Percentiles rank a stretch among this genome's conserved stretches.
Conservation (phyloP, 2,113 vertebrate genomes). For the Drymodes brunneopygia region DNA sequence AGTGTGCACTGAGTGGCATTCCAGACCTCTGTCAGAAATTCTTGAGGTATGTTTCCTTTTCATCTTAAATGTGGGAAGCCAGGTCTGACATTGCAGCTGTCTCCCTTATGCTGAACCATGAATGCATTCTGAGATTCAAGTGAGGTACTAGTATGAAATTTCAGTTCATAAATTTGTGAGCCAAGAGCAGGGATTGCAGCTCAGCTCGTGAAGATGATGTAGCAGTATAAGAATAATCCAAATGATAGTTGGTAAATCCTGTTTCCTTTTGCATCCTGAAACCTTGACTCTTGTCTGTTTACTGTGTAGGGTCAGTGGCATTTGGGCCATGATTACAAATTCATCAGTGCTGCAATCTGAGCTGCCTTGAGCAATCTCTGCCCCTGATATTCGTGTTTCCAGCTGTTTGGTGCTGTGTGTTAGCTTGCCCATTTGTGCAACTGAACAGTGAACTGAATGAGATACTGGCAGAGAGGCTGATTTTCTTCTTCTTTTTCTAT, state of each 20-base stretch:
- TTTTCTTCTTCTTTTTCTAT: neutral
- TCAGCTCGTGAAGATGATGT: neutral
- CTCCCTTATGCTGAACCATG: neutral
- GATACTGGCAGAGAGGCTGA: neutral
- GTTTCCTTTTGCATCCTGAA: neutral
- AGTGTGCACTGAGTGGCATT: neutral
- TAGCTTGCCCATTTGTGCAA: neutral
- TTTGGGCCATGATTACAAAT: neutral
- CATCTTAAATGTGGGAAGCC: neutral
- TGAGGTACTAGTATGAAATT: neutral
- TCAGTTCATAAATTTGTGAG: neutral
- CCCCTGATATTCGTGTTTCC: neutral
- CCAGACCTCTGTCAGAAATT: neutral
- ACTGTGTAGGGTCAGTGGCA: neutral
- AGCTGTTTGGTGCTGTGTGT: neutral
- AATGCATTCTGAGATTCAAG: neutral
- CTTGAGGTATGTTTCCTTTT: neutral
- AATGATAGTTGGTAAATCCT: neutral
- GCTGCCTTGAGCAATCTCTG: neutral
- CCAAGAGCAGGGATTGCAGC: neutral
- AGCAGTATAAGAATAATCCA: neutral
- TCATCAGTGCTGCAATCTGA: neutral
- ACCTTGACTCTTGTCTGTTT: neutral
- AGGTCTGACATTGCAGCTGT: neutral
- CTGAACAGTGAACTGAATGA: neutral